Evolutionary conservation across 2,113 vertebrate genomes (phyloP).

Genomic region (Tachysurus fulvidraco): DNA sequence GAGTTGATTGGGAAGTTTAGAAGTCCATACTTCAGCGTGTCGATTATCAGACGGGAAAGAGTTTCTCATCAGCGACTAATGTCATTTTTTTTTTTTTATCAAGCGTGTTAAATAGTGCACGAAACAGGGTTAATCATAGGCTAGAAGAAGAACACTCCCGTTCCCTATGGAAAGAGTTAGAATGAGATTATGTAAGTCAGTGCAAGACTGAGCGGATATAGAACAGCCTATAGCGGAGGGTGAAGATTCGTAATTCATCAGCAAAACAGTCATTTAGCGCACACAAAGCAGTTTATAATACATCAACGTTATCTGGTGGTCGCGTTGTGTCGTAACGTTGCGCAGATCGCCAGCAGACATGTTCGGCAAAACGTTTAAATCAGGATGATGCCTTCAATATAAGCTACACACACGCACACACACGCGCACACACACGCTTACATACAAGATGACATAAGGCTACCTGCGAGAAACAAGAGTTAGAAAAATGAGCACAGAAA

Average conservation of each 20-base stretch:
- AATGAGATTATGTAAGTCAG: not conserved
- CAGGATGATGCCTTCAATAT: not conserved
- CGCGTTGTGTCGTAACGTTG: not conserved
- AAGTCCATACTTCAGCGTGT: slow-evolving; percentile 65
- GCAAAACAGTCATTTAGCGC: not conserved
- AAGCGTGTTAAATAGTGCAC: slow-evolving; percentile 46
- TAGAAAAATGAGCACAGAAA: not conserved
- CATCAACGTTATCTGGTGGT: slow-evolving; percentile 10
- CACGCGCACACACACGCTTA: not conserved
- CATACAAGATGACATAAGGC: slow-evolving; percentile 10
- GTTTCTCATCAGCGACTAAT: slow-evolving; percentile 65
- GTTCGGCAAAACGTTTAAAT: not conserved
- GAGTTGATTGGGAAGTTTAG: slow-evolving; percentile 48
- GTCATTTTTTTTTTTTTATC: slow-evolving; percentile 70
- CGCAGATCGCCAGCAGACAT: slow-evolving; percentile 4
- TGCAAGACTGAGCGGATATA: not conserved
- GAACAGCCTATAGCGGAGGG: not conserved
- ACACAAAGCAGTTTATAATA: not conserved
- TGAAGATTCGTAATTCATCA: not conserved
- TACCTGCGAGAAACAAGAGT: slow-evolving; percentile 58
- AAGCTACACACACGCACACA: not conserved
- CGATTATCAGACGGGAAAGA: slow-evolving; percentile 71
- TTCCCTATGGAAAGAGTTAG: not conserved
- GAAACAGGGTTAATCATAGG: slow-evolving; percentile 49
- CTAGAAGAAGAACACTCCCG: slow-evolving; percentile 34